Conservation (phyloP, 2,888 invertebrate species). For the Parnassius apollo region DNA sequence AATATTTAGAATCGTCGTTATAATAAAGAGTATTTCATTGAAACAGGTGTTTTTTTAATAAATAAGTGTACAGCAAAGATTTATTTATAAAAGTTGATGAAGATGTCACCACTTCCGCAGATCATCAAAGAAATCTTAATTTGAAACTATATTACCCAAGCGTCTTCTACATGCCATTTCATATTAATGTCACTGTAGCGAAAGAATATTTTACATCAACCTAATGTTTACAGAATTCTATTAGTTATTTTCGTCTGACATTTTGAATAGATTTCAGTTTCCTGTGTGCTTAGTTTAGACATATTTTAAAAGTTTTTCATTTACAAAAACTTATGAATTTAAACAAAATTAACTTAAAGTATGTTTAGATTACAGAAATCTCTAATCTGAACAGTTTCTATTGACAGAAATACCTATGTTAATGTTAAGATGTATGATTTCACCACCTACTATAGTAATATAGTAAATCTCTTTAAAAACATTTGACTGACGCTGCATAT, state of each 20-base stretch:
- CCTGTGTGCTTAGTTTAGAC: too few species aligned
- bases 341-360: too few species aligned
- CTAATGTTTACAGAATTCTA: background rate
- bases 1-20: too few species aligned
- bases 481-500: conserved; percentile 5
- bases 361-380: too few species aligned
- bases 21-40: too few species aligned
- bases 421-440: too few species aligned
- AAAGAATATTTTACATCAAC: background rate
- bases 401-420: too few species aligned
- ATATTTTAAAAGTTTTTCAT: background rate
- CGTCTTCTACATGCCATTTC: conserved; percentile 29
- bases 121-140: conserved; percentile 37
- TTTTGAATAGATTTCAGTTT: background rate
- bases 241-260: background rate
- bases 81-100: background rate
- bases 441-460: too few species aligned
- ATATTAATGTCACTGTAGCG: conserved; percentile 28
- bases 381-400: too few species aligned
- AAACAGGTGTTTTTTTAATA: too few species aligned
- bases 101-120: conserved; percentile 29
- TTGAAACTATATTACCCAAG: conserved; percentile 29
- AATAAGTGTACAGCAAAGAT: too few species aligned
- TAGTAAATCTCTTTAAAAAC: background rate
- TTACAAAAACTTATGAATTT: background rate